These are phyloP conservation scores for Plutella xylostella DNA, from an alignment of 2,888 invertebrate species.

Conservation along the genomic window DNA sequence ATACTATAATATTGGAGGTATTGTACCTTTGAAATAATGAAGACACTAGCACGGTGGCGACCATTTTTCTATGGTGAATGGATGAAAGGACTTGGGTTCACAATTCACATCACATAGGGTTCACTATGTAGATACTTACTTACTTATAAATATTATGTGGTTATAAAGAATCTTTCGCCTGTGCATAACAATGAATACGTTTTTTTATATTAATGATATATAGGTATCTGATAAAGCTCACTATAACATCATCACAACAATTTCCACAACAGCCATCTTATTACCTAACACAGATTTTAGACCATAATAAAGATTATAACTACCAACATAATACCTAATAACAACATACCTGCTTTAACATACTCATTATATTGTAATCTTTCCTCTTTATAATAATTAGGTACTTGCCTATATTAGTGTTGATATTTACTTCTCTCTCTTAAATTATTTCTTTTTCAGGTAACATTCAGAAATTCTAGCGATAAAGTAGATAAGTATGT, in stretches of 20 bases:
- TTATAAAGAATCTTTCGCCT: constrained; percentile 14
- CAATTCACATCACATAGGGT: not conserved
- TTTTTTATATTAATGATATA: too few species aligned
- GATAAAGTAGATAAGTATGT: not conserved
- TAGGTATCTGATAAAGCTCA: constrained; percentile 45
- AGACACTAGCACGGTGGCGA: too few species aligned
- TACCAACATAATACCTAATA: not conserved
- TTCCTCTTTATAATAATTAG: not conserved
- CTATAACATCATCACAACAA: constrained; percentile 16
- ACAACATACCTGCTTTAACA: not conserved
- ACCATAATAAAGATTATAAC: not conserved
- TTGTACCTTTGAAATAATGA: too few species aligned
- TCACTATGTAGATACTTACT: not conserved
- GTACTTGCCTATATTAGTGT: too few species aligned
- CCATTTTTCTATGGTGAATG: not conserved
- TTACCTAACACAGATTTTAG: constrained; percentile 8
- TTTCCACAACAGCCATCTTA: too few species aligned
- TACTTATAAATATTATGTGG: constrained; percentile 24
- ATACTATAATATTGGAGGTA: too few species aligned
- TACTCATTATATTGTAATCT: not conserved
- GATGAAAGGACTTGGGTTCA: not conserved
- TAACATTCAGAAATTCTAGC: not conserved
- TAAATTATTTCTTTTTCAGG: not conserved
- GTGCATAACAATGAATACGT: constrained; percentile 5
- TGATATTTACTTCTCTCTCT: too few species aligned